These are phyloP conservation scores for Hoplodrina ambigua DNA, from an alignment of 2,888 invertebrate species.

Conservation along the genomic window DNA sequence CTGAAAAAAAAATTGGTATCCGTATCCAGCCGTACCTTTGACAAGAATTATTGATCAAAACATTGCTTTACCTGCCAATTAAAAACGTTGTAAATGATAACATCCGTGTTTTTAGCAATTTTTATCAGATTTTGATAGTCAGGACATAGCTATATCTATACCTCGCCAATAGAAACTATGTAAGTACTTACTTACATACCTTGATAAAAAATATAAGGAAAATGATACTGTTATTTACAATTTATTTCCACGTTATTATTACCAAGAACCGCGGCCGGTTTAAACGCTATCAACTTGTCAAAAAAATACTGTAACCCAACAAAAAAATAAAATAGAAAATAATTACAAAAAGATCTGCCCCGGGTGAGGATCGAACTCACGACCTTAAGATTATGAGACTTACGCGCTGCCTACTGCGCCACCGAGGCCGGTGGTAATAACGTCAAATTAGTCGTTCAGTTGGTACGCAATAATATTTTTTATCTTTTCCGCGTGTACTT, in stretches of 20 bases:
- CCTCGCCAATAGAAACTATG: background rate
- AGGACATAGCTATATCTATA: background rate
- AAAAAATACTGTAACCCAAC: background rate
- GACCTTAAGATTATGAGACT: slow-evolving; percentile 98
- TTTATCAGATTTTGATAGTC: slow-evolving; percentile 1
- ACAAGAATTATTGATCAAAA: background rate
- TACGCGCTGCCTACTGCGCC: slow-evolving; percentile 97
- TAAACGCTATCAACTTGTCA: background rate
- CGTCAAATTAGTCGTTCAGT: slow-evolving; percentile 33
- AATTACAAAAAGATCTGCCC: slow-evolving; percentile 56
- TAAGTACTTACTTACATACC: background rate
- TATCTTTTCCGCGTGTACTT: background rate
- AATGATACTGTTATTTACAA: background rate
- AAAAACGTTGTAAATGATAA: background rate
- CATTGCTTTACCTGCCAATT: background rate
- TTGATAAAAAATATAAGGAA: slow-evolving; percentile 6
- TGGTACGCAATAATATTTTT: background rate
- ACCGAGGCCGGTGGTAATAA: slow-evolving; percentile 90
- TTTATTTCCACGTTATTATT: background rate
- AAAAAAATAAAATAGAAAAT: background rate
- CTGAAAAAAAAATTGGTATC: background rate
- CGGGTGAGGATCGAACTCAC: slow-evolving; percentile 77
- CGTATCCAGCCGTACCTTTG: background rate
- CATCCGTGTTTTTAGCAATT: background rate
- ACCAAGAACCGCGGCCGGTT: background rate